Conservation (phyloP, 2,888 invertebrate species). For the Eupithecia tripunctaria region DNA sequence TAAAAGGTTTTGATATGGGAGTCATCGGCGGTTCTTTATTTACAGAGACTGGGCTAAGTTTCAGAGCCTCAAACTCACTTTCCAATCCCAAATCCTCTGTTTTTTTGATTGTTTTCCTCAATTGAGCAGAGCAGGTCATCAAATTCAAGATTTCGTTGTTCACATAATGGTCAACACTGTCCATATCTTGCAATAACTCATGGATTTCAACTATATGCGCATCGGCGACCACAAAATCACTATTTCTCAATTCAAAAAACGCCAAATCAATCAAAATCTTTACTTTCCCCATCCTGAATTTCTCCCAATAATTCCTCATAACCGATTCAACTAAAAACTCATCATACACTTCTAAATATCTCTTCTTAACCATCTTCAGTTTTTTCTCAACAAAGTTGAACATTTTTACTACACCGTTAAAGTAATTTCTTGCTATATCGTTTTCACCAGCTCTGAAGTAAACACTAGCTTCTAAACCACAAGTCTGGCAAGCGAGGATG, state of each 20-base stretch:
- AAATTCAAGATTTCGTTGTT: constrained; percentile 66
- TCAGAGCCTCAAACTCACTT: constrained; percentile 46
- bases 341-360: constrained; percentile 47
- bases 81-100: constrained; percentile 53
- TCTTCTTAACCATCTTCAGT: constrained; percentile 45
- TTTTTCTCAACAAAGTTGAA: constrained; percentile 53
- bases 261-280: constrained; percentile 64
- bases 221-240: constrained; percentile 55
- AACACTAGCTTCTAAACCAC: constrained; percentile 61
- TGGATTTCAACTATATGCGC: constrained; percentile 62
- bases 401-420: constrained; percentile 56
- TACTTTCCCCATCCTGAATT: constrained; percentile 53
- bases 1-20: constrained; percentile 54
- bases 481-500: constrained; percentile 54
- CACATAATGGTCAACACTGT: constrained; percentile 49
- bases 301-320: constrained; percentile 39
- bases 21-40: constrained; percentile 52
- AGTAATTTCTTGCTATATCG: constrained; percentile 68
- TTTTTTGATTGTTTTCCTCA: constrained; percentile 50
- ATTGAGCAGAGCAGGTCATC: constrained; percentile 57
- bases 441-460: constrained; percentile 65
- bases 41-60: constrained; percentile 24
- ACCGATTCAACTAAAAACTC: constrained; percentile 54
- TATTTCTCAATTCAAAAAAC: constrained; percentile 61
- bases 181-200: constrained; percentile 58